Percentiles rank a stretch among this genome's conserved stretches.
Evolutionary conservation across 2,797 vertebrate species (phyloP).

Genomic region (Etheostoma nigrum): DNA sequence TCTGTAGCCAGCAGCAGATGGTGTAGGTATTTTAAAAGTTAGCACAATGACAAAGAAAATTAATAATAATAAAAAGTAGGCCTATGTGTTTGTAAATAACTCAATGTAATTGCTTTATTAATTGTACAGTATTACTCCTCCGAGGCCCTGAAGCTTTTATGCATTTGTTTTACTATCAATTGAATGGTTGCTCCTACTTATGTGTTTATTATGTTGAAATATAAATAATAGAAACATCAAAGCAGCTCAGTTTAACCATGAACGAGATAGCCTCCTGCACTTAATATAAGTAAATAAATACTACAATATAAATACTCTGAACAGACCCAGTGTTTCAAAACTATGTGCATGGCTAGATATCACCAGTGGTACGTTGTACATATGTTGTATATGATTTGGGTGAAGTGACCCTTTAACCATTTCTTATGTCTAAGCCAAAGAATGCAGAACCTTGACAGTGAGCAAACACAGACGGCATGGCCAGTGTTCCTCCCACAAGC

Average conservation of each 20-base stretch:
- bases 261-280: background rate
- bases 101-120: background rate
- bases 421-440: background rate
- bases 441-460: background rate
- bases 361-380: background rate
- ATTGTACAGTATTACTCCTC: background rate
- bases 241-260: too few relatives aligned
- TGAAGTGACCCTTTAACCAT: conserved; percentile 5
- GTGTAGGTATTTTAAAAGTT: too few relatives aligned
- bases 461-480: background rate
- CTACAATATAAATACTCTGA: background rate
- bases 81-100: background rate
- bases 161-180: background rate
- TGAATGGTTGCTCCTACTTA: background rate
- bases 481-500: conserved; percentile 24
- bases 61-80: too few relatives aligned
- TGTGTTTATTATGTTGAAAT: background rate
- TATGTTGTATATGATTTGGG: background rate
- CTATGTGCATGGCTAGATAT: background rate
- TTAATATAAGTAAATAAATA: background rate
- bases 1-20: background rate
- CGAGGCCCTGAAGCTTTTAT: background rate
- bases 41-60: too few relatives aligned
- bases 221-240: background rate
- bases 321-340: background rate